Percentiles rank a stretch among this genome's conserved stretches.
Conservation (phyloP, 2,113 vertebrate species). For the Delphinus delphis region DNA sequence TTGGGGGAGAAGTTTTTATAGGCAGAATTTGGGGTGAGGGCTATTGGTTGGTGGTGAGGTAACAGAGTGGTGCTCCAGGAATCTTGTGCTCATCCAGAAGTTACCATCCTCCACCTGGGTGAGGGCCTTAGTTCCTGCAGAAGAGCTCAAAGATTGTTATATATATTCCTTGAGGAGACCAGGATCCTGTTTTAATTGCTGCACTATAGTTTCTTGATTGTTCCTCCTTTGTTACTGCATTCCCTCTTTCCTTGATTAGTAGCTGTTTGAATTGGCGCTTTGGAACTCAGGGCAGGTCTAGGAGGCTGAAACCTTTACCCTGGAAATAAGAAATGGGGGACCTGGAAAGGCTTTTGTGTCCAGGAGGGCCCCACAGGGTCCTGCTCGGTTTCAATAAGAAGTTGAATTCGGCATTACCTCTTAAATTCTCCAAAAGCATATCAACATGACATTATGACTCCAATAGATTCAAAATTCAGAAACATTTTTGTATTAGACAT, state of each 20-base stretch:
- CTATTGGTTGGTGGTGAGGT: background rate
- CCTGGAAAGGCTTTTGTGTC: background rate
- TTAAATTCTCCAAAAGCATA: background rate
- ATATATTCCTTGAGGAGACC: background rate
- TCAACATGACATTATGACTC: background rate
- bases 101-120: background rate
- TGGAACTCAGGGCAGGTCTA: background rate
- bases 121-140: background rate
- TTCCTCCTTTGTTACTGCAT: background rate
- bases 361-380: background rate
- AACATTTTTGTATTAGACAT: background rate
- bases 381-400: background rate
- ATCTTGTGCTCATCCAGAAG: background rate
- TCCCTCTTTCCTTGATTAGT: background rate
- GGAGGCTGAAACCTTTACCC: background rate
- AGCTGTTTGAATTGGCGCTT: background rate
- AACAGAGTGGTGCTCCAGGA: background rate
- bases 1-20: too few relatives aligned
- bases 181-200: background rate
- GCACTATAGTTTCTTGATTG: background rate
- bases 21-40: background rate
- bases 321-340: background rate
- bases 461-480: background rate
- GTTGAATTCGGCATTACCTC: background rate
- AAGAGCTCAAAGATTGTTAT: background rate